Evolutionary conservation across 2,113 vertebrate species (phyloP).

Genomic region (Lichenostomus cassidix): DNA sequence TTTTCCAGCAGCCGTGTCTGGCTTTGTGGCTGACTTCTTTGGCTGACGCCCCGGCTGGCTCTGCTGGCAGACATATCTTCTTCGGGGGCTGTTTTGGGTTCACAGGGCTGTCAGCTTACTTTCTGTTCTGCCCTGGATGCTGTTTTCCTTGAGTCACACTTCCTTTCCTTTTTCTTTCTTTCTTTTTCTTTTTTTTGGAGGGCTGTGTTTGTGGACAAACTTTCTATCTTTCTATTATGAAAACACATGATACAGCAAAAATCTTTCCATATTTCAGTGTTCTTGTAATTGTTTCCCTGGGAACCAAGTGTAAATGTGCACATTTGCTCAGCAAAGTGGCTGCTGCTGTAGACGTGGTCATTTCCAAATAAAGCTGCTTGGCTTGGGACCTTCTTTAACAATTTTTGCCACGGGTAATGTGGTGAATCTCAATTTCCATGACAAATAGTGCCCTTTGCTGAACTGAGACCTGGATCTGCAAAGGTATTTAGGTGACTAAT

Average conservation of each 20-base stretch:
- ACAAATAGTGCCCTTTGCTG: not conserved
- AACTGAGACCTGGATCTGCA: not conserved
- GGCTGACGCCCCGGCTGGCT: conserved; percentile 13
- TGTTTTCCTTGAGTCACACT: not conserved
- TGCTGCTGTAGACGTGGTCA: not conserved
- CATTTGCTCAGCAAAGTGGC: not conserved
- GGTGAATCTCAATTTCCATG: not conserved
- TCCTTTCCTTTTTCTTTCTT: not conserved
- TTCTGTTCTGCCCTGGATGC: not conserved
- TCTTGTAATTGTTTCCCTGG: not conserved
- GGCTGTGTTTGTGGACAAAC: not conserved
- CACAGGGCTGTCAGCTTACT: conserved; percentile 10
- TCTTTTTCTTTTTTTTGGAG: not conserved
- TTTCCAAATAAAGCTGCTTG: not conserved
- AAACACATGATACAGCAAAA: not conserved
- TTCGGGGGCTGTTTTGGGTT: conserved; percentile 31
- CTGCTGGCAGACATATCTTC: conserved; percentile 48
- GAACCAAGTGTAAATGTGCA: not conserved
- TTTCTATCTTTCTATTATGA: not conserved
- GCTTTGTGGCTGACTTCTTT: conserved; percentile 53
- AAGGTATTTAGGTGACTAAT: conserved; percentile 34
- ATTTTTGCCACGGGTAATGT: not conserved
- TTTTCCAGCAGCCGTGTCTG: conserved; percentile 58
- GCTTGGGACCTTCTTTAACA: not conserved
- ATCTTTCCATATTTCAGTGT: not conserved